These are phyloP conservation scores for Mesorhabditis spiculigera DNA, from an alignment of 2,888 invertebrate species.

Conservation along the genomic window DNA sequence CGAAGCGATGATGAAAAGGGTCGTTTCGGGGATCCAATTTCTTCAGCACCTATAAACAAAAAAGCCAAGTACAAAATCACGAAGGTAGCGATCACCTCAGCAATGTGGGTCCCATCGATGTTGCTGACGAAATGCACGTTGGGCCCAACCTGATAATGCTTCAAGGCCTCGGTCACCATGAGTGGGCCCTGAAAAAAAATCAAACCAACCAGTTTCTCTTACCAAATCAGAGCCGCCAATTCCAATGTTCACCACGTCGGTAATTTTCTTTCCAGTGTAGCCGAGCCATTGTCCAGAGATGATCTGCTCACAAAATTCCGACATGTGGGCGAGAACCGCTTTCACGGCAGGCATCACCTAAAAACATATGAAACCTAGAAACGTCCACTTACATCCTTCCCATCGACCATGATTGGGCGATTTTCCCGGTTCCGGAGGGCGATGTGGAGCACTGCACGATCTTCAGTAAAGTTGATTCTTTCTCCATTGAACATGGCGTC, in stretches of 20 bases:
- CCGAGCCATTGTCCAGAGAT: slow-evolving; percentile 68
- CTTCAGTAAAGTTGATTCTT: slow-evolving; percentile 95
- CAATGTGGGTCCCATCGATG: slow-evolving; percentile 96
- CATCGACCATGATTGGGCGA: slow-evolving; percentile 76
- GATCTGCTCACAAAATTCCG: slow-evolving; percentile 75
- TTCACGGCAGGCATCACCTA: slow-evolving; percentile 81
- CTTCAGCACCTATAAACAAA: slow-evolving; percentile 68
- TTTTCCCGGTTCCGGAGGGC: slow-evolving; percentile 84
- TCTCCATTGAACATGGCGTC: slow-evolving; percentile 88
- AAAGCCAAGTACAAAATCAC: not conserved
- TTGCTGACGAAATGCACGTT: slow-evolving; percentile 94
- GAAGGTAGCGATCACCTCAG: slow-evolving; percentile 67
- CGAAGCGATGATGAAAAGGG: slow-evolving; percentile 95
- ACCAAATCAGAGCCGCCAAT: slow-evolving; percentile 96
- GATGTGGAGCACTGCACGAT: slow-evolving; percentile 87
- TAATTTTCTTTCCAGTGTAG: slow-evolving; percentile 87
- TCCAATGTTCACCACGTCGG: slow-evolving; percentile 96
- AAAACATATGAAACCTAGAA: slow-evolving; percentile 3
- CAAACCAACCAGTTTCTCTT: slow-evolving; percentile 35
- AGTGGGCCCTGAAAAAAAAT: slow-evolving; percentile 74
- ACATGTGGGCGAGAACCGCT: slow-evolving; percentile 87
- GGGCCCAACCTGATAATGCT: slow-evolving; percentile 79
- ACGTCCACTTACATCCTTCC: slow-evolving; percentile 73
- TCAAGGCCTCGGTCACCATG: slow-evolving; percentile 97
- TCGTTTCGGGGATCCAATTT: slow-evolving; percentile 85